Evolutionary conservation across 2,888 invertebrate species (phyloP).

Genomic region (Drosophila hamatofila): DNA sequence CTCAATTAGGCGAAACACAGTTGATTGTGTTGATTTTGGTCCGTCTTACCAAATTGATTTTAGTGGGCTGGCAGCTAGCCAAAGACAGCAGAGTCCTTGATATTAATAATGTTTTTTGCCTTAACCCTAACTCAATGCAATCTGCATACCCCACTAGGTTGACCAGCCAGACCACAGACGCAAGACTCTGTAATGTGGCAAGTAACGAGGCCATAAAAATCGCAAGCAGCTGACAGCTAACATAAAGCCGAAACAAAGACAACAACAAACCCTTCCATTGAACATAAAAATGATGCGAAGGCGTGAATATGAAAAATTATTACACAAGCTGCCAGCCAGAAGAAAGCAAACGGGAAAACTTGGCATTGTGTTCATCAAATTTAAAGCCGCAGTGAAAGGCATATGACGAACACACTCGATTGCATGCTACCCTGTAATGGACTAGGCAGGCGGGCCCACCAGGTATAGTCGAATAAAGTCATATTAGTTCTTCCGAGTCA

Average conservation of each 20-base stretch:
- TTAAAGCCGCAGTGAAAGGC: constrained; percentile 18
- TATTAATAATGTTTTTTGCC: constrained; percentile 28
- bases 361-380: constrained; percentile 35
- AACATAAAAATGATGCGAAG: constrained; percentile 31
- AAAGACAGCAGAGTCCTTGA: constrained; percentile 1
- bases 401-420: not conserved
- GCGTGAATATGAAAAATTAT: constrained; percentile 61
- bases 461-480: not conserved
- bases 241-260: constrained; percentile 35
- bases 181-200: constrained; percentile 4
- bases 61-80: constrained; percentile 49
- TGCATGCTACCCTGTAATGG: constrained; percentile 10
- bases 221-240: constrained; percentile 38
- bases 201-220: constrained; percentile 46
- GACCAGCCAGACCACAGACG: constrained; percentile 1
- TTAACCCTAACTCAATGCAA: constrained; percentile 7
- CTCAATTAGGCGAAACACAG: constrained; percentile 43
- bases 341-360: constrained; percentile 31
- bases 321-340: constrained; percentile 38
- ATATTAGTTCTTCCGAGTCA: not conserved
- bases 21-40: constrained; percentile 54
- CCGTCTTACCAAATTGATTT: constrained; percentile 68
- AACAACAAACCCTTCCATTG: constrained; percentile 9
- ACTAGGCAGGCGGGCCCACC: not conserved
- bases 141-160: constrained; percentile 3